Evolutionary conservation across 2,797 vertebrate species (phyloP).

Genomic region (Sitta carolinensis): DNA sequence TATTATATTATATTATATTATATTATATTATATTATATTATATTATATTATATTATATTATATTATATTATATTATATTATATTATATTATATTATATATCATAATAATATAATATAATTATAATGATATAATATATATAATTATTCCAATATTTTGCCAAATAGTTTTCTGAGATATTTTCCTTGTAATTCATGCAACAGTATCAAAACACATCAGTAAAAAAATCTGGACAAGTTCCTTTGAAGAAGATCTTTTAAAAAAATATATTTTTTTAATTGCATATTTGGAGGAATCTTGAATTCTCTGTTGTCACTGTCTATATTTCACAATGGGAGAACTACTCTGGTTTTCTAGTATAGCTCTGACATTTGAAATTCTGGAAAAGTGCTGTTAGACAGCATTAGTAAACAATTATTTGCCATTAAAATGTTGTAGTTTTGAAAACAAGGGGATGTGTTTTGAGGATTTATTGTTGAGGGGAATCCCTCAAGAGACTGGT

Average conservation of each 20-base stretch:
- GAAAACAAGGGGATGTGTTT: neutral
- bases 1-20: no score
- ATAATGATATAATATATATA: no score
- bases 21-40: no score
- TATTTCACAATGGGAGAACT: neutral
- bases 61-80: no score
- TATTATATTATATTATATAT: no score
- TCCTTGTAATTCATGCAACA: neutral
- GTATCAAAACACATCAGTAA: neutral
- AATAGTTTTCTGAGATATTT: neutral
- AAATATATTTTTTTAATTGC: accelerated
- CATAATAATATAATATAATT: no score
- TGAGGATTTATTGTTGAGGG: neutral
- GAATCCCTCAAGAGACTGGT: neutral
- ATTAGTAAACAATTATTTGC: neutral
- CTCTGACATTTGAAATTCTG: neutral
- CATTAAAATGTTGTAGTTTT: neutral
- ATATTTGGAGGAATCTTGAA: neutral
- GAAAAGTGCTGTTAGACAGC: neutral
- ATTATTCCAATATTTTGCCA: no score
- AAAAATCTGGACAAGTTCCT: neutral
- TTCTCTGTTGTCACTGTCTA: neutral
- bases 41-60: no score
- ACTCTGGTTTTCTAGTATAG: neutral
- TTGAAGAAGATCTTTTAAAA: neutral